Base-by-base conservation (phyloP, 2,797 vertebrate species). In the Tolypeutes matacus region DNA sequence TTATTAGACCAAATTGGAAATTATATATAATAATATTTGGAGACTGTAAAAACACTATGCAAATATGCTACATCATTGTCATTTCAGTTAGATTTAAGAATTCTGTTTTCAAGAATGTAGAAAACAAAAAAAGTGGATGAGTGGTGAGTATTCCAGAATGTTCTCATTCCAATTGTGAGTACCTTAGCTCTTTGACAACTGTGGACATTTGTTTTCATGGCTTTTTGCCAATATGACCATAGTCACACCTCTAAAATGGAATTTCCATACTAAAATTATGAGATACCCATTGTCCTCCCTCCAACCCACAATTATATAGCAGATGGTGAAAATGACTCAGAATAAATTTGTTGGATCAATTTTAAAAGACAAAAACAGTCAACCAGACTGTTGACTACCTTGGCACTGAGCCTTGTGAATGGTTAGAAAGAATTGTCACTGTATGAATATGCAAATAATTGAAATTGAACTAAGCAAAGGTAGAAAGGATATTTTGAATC, bases 291-390 rank as follows among this genome's bases (percentile, higher is more conserved):
- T 96, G 86, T 95, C 73, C 96, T 96, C 70, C 92, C n/a, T 39
- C 31, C 78, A 86, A 77, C 70, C 75, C 83, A 93, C 82, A 97
- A 96, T 97, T 97, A 96, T 86, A 39, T 62, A 97, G 91, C 95
- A 97, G 91, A 96, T 96, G 95, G 96, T 93, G 84, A 96, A 95
- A 94, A 94, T 87, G 88, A 92, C 56, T 94, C 92, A 76, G 86
- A 94, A 97, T 95, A 97, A 92, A 97, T 97, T 81, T 95, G 91
- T 95, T 96, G 92, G 88, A 96, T 96, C 93, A 95, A 93, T 97
- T 97, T 95, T 94, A n/a, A 93, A 89, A 95, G 86, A 89, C 89
- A 96, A 92, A 97, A 96, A 96, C 82, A 95, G 67, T 95, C 94
- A 95, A 85, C 86, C 93, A 96, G 86, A 86, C 46, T 86, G 86